Conservation (phyloP, 2,113 vertebrate genomes). For the Quiscalus mexicanus region DNA sequence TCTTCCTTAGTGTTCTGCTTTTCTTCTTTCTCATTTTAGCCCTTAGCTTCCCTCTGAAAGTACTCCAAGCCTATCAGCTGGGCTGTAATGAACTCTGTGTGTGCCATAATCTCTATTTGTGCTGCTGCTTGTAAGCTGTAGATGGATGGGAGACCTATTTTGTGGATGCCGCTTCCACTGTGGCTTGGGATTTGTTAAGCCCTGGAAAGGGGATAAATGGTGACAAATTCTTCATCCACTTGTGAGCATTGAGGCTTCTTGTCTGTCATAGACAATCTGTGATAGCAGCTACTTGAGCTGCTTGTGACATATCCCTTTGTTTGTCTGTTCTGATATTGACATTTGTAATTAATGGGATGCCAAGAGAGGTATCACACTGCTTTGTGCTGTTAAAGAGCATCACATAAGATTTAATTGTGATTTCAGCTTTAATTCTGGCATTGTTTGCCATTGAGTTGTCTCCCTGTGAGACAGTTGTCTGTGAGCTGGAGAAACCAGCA, state of each 20-base stretch:
- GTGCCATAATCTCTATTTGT: not conserved
- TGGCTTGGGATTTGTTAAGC: not conserved
- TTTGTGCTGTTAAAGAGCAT: not conserved
- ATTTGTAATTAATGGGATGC: not conserved
- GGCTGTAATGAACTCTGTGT: not conserved
- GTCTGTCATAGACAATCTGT: rapidly evolving
- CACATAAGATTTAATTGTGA: not conserved
- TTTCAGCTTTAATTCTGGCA: not conserved
- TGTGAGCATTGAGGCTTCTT: not conserved
- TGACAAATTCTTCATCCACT: not conserved
- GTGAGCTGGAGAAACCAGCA: not conserved
- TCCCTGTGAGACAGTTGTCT: not conserved
- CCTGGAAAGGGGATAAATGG: not conserved
- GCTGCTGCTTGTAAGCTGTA: not conserved
- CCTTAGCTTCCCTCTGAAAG: not conserved
- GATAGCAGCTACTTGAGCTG: not conserved
- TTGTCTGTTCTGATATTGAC: not conserved
- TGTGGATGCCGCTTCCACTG: not conserved
- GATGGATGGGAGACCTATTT: not conserved
- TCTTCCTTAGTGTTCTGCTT: not conserved
- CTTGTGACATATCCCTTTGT: not conserved
- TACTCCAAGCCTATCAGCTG: not conserved
- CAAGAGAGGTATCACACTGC: not conserved
- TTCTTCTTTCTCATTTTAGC: not conserved
- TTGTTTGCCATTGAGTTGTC: not conserved